phyloP scores from a whole-genome alignment of 2,797 vertebrate genomes.

The Aeoliscus strigatus region DNA sequence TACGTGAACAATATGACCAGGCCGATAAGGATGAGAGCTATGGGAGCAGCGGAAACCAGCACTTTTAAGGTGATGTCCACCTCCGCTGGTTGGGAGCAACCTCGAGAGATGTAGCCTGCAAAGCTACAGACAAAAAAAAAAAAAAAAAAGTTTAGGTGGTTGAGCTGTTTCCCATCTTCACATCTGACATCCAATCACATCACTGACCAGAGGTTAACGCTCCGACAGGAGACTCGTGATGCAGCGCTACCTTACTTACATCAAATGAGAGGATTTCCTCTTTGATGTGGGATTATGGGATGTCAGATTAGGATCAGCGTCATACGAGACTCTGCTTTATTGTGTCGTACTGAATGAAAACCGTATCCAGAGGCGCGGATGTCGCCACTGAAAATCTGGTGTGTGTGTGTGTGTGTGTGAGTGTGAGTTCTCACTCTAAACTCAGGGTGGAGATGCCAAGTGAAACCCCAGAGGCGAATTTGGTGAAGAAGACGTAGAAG shows the following conservation, averaged over 20 bases:
- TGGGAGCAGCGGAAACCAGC: conserved; percentile 84
- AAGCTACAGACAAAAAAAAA: conserved; percentile 71
- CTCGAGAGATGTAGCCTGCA: conserved; percentile 85
- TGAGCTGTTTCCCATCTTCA: background rate
- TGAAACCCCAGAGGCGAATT: conserved; percentile 93
- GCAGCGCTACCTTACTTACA: conserved; percentile 24
- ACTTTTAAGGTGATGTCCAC: conserved; percentile 88
- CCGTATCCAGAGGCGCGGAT: background rate
- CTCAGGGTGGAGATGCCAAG: conserved; percentile 94
- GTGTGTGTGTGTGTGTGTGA: background rate
- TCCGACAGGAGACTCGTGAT: conserved; percentile 29
- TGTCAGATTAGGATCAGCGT: conserved; percentile 39
- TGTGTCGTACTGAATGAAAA: background rate
- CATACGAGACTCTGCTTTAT: conserved; percentile 3
- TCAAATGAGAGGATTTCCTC: conserved; percentile 30
- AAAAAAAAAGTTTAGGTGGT: background rate
- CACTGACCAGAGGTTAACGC: conserved; percentile 15
- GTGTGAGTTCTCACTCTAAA: conserved; percentile 83
- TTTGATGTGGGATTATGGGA: conserved; percentile 52
- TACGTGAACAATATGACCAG: conserved; percentile 85
- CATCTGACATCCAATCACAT: conserved; percentile 3
- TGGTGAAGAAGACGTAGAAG: conserved; percentile 98
- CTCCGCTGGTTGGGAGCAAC: conserved; percentile 81
- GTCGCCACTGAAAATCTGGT: background rate
- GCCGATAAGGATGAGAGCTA: conserved; percentile 84